phyloP scores from a whole-genome alignment of 1,140 invertebrate species.

The Gerris buenoi region DNA sequence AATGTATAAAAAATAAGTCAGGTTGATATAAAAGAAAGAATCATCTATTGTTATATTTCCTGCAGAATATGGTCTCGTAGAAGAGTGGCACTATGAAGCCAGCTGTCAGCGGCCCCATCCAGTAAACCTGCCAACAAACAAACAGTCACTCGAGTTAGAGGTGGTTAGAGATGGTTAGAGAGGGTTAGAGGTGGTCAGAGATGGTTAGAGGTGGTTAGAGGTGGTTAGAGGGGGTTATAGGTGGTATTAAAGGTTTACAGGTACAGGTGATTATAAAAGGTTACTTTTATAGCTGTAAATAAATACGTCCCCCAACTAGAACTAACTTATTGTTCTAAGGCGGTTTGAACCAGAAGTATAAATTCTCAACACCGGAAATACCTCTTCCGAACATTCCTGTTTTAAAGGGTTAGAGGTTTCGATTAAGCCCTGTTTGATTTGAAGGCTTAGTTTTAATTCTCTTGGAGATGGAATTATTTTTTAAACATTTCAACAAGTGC shows the following conservation, averaged over 20 bases:
- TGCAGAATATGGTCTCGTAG: conserved; percentile 51
- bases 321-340: too few species aligned
- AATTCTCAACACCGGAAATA: too few species aligned
- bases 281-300: neutral
- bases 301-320: too few species aligned
- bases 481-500: too few species aligned
- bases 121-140: conserved; percentile 44
- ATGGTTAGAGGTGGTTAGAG: neutral
- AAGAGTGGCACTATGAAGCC: conserved; percentile 52
- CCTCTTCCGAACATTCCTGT: too few species aligned
- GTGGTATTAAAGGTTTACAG: neutral
- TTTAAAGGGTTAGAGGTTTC: too few species aligned
- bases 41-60: neutral
- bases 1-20: too few species aligned
- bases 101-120: conserved; percentile 69
- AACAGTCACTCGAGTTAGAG: neutral
- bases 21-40: too few species aligned
- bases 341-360: too few species aligned
- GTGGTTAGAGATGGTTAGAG: neutral
- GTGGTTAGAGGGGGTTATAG: neutral
- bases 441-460: too few species aligned
- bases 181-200: neutral
- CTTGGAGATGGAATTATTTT: too few species aligned
- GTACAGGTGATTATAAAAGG: neutral
- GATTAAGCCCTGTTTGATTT: too few species aligned